phyloP scores from a whole-genome alignment of 2,888 invertebrate genomes.

The Nysson spinosus region DNA sequence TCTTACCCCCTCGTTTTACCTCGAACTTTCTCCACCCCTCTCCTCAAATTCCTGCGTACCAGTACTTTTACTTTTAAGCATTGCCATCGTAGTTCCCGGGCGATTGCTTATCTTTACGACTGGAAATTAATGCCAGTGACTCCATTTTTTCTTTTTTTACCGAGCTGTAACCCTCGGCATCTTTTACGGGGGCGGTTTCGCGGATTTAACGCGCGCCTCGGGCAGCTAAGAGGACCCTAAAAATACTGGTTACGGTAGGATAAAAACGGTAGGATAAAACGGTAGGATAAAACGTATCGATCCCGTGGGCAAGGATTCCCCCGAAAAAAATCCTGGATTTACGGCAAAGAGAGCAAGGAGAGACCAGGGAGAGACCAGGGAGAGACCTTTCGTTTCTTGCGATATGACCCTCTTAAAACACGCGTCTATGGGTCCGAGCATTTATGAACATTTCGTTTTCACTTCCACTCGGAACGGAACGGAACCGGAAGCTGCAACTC shows the following conservation, averaged over 20 bases:
- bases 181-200: conserved; percentile 10
- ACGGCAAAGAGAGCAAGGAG: too few species aligned
- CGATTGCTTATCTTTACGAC: conserved; percentile 19
- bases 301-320: conserved; percentile 12
- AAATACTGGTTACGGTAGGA: conserved; percentile 13
- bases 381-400: too few species aligned
- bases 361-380: too few species aligned
- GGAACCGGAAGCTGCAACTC: too few species aligned
- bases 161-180: background rate
- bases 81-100: background rate
- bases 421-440: background rate
- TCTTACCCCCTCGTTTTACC: background rate
- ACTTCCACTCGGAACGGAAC: background rate
- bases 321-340: background rate
- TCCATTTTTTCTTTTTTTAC: too few species aligned
- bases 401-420: background rate
- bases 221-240: background rate
- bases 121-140: conserved; percentile 11
- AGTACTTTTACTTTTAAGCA: too few species aligned
- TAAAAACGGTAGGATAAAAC: background rate
- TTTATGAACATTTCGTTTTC: background rate
- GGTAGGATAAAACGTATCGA: conserved; percentile 19
- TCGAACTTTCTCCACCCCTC: background rate
- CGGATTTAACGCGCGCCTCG: conserved; percentile 19
- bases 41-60: too few species aligned